Evolutionary conservation across 2,797 vertebrate species (phyloP), one percentile per base, ranked within the genome.

Genomic region (Menidia menidia): DNA sequence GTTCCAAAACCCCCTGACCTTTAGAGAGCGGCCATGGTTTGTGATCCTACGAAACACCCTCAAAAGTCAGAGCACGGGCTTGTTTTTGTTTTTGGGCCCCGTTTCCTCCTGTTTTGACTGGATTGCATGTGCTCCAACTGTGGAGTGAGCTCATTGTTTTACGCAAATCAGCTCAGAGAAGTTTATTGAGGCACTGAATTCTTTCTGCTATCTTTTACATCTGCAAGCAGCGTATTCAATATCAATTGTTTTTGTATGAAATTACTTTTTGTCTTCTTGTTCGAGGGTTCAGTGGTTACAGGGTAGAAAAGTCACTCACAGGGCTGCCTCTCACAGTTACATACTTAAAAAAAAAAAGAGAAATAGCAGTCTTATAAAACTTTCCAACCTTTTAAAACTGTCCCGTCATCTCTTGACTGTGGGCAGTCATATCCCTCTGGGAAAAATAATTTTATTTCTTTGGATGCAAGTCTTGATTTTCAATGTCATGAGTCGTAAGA

Each of bases 61-160:
- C 55, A 51, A 81, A 85, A 78, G 67, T 72, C 71, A 11, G 68
- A 81, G 68, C 48, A 76, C 67, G 75, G 63, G 82, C 75, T 80
- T 83, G 85, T 90, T 90, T 88, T 87, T 88, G 83, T 90, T 91
- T 89, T 89, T 50, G 58, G 84, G 63, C 69, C 69, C 35, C 0
- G 31, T 84, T 87, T 91, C 88, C 86, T 83, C 1, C 55, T 92
- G 88, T 91, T 92, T 86, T 92, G 88, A 88, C 90, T 90, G 78
- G 60, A 41, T 48, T 68, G 48, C 75, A 69, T 74, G 72, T 76
- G 82, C 30, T 57, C 65, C 82, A 80, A 32, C 68, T 35, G 16
- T 64, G 54, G 43, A 60, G 56, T 87, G 83, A 91, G 73, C 76
- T 90, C 88, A 88, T 80, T 11, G 60, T 81, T 74, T 60, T 10